These are phyloP conservation scores for Leucoptera coffeella DNA, from an alignment of 2,888 invertebrate species.

Conservation along the genomic window DNA sequence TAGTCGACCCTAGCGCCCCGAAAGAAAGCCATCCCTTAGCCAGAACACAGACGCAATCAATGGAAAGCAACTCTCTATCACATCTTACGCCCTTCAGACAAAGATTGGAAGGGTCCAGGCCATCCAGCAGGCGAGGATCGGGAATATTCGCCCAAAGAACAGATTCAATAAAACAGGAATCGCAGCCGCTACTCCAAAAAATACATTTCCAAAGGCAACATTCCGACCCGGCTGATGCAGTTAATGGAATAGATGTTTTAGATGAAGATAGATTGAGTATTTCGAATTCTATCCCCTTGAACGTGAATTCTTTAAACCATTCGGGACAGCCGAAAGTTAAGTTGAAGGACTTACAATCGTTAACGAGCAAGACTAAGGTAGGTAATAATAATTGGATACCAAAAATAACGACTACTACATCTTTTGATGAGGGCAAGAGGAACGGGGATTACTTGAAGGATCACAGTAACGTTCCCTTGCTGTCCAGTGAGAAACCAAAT, in stretches of 20 bases:
- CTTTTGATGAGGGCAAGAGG: constrained; percentile 37
- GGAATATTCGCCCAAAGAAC: constrained; percentile 22
- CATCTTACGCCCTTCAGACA: constrained; percentile 38
- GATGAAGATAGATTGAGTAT: constrained; percentile 24
- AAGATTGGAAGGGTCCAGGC: constrained; percentile 28
- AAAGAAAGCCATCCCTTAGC: constrained; percentile 22
- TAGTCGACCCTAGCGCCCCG: constrained; percentile 30
- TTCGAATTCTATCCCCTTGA: constrained; percentile 29
- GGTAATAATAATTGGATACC: constrained; percentile 48
- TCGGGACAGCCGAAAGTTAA: constrained; percentile 28
- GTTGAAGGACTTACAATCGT: constrained; percentile 28
- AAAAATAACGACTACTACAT: constrained; percentile 34
- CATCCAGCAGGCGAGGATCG: constrained; percentile 39
- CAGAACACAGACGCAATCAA: constrained; percentile 24
- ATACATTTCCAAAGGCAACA: constrained; percentile 29
- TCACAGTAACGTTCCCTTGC: constrained; percentile 40
- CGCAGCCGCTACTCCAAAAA: constrained; percentile 26
- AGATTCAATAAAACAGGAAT: constrained; percentile 27
- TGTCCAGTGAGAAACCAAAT: constrained; percentile 28
- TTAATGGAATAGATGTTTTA: constrained; percentile 27
- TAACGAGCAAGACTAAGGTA: constrained; percentile 25
- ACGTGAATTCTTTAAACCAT: constrained; percentile 26
- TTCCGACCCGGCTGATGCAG: constrained; percentile 28
- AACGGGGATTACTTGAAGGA: constrained; percentile 30
- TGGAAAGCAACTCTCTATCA: constrained; percentile 28